These are phyloP conservation scores for Menura novaehollandiae DNA, from an alignment of 2,113 vertebrate genomes.

Conservation along the genomic window DNA sequence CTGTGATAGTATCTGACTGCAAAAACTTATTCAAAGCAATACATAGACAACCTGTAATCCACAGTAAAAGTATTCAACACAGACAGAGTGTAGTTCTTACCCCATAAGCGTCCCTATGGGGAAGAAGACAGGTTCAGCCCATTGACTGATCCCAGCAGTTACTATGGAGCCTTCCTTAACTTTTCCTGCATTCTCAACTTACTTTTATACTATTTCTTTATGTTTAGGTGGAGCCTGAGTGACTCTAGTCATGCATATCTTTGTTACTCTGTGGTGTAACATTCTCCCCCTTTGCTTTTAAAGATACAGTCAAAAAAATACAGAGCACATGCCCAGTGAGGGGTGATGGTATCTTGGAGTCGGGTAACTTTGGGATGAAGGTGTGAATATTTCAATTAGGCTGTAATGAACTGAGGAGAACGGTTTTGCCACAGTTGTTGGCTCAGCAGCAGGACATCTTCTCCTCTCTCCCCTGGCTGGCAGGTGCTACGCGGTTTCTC, in stretches of 20 bases:
- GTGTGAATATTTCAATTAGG: background rate
- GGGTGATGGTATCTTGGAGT: accelerated
- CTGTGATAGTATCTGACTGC: background rate
- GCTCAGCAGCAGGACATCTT: background rate
- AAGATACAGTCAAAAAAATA: background rate
- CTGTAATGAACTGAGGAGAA: background rate
- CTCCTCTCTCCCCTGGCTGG: background rate
- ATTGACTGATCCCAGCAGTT: background rate
- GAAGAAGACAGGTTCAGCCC: background rate
- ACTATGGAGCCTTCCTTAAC: accelerated
- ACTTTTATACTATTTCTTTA: background rate
- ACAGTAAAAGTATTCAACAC: background rate
- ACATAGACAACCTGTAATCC: background rate
- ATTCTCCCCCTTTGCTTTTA: accelerated
- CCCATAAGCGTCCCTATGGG: background rate
- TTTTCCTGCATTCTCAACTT: background rate
- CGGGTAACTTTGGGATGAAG: background rate
- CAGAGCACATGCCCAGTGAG: accelerated
- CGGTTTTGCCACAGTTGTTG: background rate
- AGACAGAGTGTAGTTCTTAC: background rate
- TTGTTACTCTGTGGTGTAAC: background rate
- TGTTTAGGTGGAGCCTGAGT: background rate
- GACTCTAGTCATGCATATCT: background rate
- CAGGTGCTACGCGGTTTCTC: background rate
- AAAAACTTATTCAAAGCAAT: background rate